Evolutionary conservation across 2,888 invertebrate species (phyloP), one percentile per base, ranked within the genome.

Genomic region (Lydus trimaculatus): DNA sequence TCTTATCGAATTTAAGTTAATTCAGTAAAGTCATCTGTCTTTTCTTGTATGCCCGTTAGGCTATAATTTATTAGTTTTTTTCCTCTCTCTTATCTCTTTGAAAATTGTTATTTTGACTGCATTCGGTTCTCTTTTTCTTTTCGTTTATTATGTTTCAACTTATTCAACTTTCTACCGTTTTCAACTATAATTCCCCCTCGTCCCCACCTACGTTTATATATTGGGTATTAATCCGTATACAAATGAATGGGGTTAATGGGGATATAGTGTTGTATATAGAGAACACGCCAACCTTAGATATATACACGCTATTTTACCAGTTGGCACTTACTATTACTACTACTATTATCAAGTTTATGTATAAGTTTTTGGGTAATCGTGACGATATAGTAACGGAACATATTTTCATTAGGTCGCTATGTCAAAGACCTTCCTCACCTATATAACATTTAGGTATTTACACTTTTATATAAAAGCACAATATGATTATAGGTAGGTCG

Each of bases 381-480:
- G 79, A 74, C 79, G 77, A 73, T 80, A n/a, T n/a, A n/a, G 80
- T 78, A 79, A 71, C 60, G 61, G 65, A 73, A 74, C 28, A 28
- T 15, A 56, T 56, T 56, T 74, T 74, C 75, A 75, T 72, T 73
- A 73, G 79, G 79, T 79, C 79, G 77, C 73, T 73, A 77, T 78
- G 80, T 79, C 80, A 81, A 81, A 78, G 79, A 80, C 79, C 81
- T 76, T 73, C 5, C 80, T 76, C 73, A n/a, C 5, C 52, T 52
- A 13, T 23, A 23, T 52, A 52, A 0, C 4, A 20, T 23, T 13
- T 9, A 52, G 13, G 1, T 56, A 23, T 56, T 28, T 56, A 56
- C 25, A 56, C 52, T 23, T 15, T 28, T 56, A 56, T 56, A 56
- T 20, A 56, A 52, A 11, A 52, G 25, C 6, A 5, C 25, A 28